These are phyloP conservation scores for Sphaerophoria rueppellii DNA, from an alignment of 2,888 invertebrate species.

Conservation along the genomic window DNA sequence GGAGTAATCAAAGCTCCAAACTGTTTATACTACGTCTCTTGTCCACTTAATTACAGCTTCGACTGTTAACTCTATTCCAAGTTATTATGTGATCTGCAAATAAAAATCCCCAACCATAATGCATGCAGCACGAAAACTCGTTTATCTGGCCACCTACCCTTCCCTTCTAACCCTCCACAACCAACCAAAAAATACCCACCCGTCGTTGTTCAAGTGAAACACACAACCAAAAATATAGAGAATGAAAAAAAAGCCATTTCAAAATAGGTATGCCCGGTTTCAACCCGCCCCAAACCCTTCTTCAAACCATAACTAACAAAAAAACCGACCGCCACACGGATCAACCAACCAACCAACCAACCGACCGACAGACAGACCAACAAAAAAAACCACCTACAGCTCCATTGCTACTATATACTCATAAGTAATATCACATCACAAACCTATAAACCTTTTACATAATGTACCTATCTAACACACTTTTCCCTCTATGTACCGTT, in stretches of 20 bases:
- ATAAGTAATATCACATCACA: conserved; percentile 72
- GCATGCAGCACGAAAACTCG: conserved; percentile 72
- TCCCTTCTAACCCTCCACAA: not conserved
- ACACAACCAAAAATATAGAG: conserved; percentile 39
- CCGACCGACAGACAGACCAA: conserved; percentile 48
- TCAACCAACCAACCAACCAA: conserved; percentile 34
- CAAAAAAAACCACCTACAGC: conserved; percentile 69
- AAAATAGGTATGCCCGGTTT: not conserved
- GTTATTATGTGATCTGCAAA: conserved; percentile 72
- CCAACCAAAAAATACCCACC: not conserved
- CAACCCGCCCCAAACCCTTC: conserved; percentile 21
- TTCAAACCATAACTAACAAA: conserved; percentile 42
- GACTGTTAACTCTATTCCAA: conserved; percentile 66
- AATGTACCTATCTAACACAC: conserved; percentile 73
- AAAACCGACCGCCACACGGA: conserved; percentile 12
- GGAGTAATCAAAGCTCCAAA: not conserved
- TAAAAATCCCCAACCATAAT: conserved; percentile 70
- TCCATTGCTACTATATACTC: conserved; percentile 43
- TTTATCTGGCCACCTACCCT: conserved; percentile 66
- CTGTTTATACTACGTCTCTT: not conserved
- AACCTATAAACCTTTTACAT: conserved; percentile 72
- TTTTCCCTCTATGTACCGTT: conserved; percentile 59
- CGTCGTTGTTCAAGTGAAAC: conserved; percentile 4
- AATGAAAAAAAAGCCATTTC: not conserved
- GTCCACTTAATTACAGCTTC: conserved; percentile 63